Base-by-base conservation (phyloP, 2,888 invertebrate genomes). In the Schizaphis graminum region DNA sequence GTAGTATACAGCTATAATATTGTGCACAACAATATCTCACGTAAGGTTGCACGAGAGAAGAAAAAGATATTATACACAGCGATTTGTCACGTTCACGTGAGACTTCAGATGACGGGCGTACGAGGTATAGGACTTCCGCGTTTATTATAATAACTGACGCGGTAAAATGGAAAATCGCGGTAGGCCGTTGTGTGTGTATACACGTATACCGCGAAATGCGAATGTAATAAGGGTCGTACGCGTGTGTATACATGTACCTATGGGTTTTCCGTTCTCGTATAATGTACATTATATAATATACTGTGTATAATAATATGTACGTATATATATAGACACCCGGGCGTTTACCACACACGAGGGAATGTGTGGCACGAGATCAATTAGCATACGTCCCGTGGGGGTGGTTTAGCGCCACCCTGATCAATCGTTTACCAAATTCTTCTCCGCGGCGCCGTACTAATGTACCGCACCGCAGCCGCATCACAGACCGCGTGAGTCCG, bases 371-470 rank as follows among this genome's bases (percentile, higher is more conserved):
- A 84, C 77, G 21, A 53, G 77, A 53, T 49, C 77, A 77, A 91
- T 91, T 91, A 91, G 91, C 91, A 41, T 77, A 91, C 35, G 49
- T 91, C 91, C 91, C 91, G 49, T 13, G 49, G 91, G 77, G 77
- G 53, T 16, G 77, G 53, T 91, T 49, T 77, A 3, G 91, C 53
- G 77, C 35, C 53, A 47, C 77, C 41, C 49, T 47, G 47, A 57
- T 91, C 67, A 84, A 91, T 91, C 77, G 77, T 77, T 49, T 41
- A 90, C 49, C 67, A 26, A n/a, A 77, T 91, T 84, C 53, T 91
- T 91, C 26, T 77, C 44, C 77, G 3, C 16, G 67, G 67, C n/a
- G n/a, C n/a, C n/a, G 67, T 67, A 35, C 77, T 35, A 67, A 77
- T 77, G 35, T 77, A 77, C 77, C 35, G 16, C 67, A 67, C n/a